Percentiles rank a stretch among this genome's conserved stretches.
Conservation (phyloP, 2,888 invertebrate species). For the Trissolcus brochymenae region DNA sequence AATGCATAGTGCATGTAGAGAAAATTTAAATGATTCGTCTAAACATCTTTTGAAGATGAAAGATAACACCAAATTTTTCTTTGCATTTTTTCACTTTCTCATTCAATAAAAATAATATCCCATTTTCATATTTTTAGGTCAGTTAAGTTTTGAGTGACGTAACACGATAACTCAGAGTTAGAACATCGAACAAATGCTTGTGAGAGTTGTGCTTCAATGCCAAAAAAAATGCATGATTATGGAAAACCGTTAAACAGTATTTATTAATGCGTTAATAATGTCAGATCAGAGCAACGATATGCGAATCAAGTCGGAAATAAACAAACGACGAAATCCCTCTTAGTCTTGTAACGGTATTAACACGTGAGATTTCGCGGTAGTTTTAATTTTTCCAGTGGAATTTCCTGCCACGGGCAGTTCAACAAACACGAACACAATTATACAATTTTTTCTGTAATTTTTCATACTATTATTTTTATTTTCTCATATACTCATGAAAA, state of each 20-base stretch:
- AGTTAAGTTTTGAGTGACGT: conserved; percentile 19
- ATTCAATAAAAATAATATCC: background rate
- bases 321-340: conserved; percentile 40
- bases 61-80: too few species aligned
- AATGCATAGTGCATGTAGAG: too few species aligned
- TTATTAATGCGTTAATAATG: conserved; percentile 42
- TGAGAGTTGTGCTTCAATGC: conserved; percentile 54
- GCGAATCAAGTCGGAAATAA: conserved; percentile 36
- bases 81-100: too few species aligned
- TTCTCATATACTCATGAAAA: background rate
- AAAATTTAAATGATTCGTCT: too few species aligned
- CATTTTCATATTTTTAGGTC: conserved; percentile 6
- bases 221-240: conserved; percentile 26
- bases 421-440: conserved; percentile 35
- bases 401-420: conserved; percentile 20
- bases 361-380: conserved; percentile 43
- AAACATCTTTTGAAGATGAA: too few species aligned
- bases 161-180: conserved; percentile 35
- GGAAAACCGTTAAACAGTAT: conserved; percentile 41
- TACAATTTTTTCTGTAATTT: conserved; percentile 7
- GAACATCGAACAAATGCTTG: conserved; percentile 64
- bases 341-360: conserved; percentile 47
- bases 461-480: background rate
- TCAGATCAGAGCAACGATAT: conserved; percentile 40
- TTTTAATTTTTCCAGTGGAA: conserved; percentile 48